Evolutionary conservation across 1,140 invertebrate genomes (phyloP), one percentile per base, ranked within the genome.

Genomic region (Kradibia gibbosae): DNA sequence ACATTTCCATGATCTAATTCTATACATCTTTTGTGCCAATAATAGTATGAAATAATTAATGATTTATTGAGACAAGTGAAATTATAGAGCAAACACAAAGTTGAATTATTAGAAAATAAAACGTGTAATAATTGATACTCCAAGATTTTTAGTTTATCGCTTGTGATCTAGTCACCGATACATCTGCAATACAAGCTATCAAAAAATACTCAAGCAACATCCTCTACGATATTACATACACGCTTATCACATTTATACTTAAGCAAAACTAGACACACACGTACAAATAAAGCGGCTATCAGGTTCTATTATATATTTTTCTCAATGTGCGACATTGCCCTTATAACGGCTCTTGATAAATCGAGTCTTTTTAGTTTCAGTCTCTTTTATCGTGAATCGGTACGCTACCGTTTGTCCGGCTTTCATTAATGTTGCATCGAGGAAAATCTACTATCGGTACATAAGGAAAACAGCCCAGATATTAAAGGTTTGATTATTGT

Each of bases 311-410:
- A 70, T 25, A 71, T 71, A 45, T 1, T 34, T 45, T 20, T 75
- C 62, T 78, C 20, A 55, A 31, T 55, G 50, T 55, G 73, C 73
- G 53, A 75, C 71, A 55, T 10, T 62, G 77, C 77, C 77, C 65
- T 78, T 71, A 78, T 78, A 78, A 78, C 77, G 77, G 77, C 77
- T 53, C 65, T 34, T 28, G 39, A 25, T 13, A 5, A 28, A 77
- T 70, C 76, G 76, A 78, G 76, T 78, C 76, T 79, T 55, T 79
- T 50, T 79, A 53, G 28, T 25, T 10, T 13, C 28, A 22, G 10
- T 60, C 36, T 20, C 36, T 79, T 79, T 70, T 80, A 80, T 73
- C 78, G 78, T 25, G 53, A 73, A 72, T 73, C 78, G 78, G 48
- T 70, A 55, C 36, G 70, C 53, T 73, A 80, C 78, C 77, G 77